Base-by-base conservation (phyloP, 2,113 vertebrate species). In the Prunella fulvescens region DNA sequence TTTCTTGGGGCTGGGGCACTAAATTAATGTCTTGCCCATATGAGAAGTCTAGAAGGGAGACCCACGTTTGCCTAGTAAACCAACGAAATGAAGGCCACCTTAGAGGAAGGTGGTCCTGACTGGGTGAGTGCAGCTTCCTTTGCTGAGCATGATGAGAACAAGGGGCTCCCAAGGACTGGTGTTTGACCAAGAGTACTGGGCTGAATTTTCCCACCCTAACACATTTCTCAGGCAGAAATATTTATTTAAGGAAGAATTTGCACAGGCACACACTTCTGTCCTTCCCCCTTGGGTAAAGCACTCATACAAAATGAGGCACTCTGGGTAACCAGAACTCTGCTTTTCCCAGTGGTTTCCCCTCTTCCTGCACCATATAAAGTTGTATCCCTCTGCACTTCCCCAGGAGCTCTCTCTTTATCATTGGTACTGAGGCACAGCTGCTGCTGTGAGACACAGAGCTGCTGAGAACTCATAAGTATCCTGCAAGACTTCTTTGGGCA, bases 301-400 rank as follows among this genome's bases (percentile, higher is more conserved):
- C 54, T 70, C 26, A 18, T 1, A 5, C 50, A 78, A 78, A 81
- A 64, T 48, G 8, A 65, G 29, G 28, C 44, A 81, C 18, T 10
- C 35, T 29, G 25, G 8, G 20, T 54, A 65, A 94, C 58, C 14
- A 54, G 18, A 7, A 0, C 0, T 0, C 48, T 80, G 61, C 37
- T 81, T 83, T 70, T 50, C 86, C 83, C 80, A 22, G 6, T 3
- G 22, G 33, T 35, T 90, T 71, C 51, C 53, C 53, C 35, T 56
- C 78, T 53, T 74, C 15, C 37, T n/a, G 22, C 19, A 56, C n/a
- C 69, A 42, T 1, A 1, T 11, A 66, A 64, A 57, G 19, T 18
- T 26, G 14, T 6, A 6, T 72, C 20, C 11, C 28, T 81, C 54
- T 40, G 19, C 11, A 1, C 26, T 72, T 42, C 19, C 45, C 45